Evolutionary conservation across 2,113 vertebrate genomes (phyloP), one percentile per base, ranked within the genome.

Genomic region (Tylochromis polylepis): DNA sequence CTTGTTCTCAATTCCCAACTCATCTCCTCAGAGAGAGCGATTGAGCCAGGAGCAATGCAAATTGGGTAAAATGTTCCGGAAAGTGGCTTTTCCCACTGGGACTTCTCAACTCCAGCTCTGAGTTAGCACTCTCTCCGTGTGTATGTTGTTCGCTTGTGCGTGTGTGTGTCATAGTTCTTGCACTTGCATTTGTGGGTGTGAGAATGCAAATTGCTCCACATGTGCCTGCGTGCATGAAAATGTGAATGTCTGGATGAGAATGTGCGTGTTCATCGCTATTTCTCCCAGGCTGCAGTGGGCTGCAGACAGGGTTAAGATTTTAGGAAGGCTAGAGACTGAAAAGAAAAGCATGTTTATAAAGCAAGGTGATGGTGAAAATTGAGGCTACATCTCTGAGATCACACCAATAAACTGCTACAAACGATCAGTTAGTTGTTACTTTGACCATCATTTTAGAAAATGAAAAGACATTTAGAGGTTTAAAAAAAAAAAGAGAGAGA

Each of bases 21-120:
- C 81, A 36, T 56, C 81, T 91, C 86, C 83, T 85, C 72, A n/a
- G 87, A 93, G 93, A 91, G 86, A 72, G 83, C 53, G 51, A 89
- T 84, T 89, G 80, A 93, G 95, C 95, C 94, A 89, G 87, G 49
- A 95, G 95, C 94, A 85, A 95, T 95, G 95, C 94, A 95, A 95
- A 95, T 95, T 95, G 93, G 91, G 92, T 95, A 95, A 95, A 95
- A 95, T 92, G 93, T 95, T 95, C 90, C 90, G 90, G 94, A 95
- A 95, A 96, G 94, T 93, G 93, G 72, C 89, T 95, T 94, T 91
- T 95, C 93, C 94, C 94, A 85, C 67, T 79, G 94, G 94, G 92
- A 92, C 89, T 83, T 91, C 87, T 90, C 88, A 86, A 88, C 92
- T 93, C 78, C 82, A 91, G 79, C 88, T 91, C 86, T 79, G 89